phyloP scores from a whole-genome alignment of 2,797 vertebrate genomes.

The Characodon lateralis region DNA sequence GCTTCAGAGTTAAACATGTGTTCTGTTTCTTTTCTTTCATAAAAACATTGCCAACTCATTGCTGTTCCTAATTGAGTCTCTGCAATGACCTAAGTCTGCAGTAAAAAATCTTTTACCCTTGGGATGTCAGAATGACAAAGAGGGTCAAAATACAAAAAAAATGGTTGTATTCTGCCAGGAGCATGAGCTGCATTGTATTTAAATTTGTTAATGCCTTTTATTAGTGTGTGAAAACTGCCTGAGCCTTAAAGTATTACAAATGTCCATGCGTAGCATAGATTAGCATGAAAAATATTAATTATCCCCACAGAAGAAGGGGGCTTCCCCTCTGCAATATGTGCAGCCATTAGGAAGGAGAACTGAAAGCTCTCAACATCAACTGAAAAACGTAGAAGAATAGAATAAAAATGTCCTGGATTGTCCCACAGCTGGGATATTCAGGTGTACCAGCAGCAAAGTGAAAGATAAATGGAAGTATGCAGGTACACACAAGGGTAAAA shows the following conservation, averaged over 20 bases:
- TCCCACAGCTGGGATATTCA: no score
- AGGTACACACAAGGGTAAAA: no score
- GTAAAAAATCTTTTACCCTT: not conserved
- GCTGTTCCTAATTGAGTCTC: not conserved
- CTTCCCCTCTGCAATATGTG: not conserved
- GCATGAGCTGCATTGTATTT: not conserved
- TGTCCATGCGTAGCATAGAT: not conserved
- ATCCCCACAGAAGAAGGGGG: not conserved
- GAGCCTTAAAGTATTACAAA: not conserved
- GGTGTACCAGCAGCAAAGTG: no score
- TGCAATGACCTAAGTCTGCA: not conserved
- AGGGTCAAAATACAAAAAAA: not conserved
- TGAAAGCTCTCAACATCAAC: not conserved
- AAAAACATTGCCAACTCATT: not conserved
- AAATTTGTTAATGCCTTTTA: not conserved
- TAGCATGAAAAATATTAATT: not conserved
- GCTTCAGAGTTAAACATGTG: conserved; percentile 6
- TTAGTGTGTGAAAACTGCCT: not conserved
- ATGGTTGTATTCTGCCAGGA: not conserved
- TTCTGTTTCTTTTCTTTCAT: conserved; percentile 6
- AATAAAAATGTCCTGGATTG: no score
- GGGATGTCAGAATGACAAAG: not conserved
- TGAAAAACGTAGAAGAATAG: no score
- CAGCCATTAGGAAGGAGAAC: not conserved
- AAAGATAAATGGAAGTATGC: no score